Conservation (phyloP, 2,113 vertebrate genomes). For the Psilopogon haemacephalus region DNA sequence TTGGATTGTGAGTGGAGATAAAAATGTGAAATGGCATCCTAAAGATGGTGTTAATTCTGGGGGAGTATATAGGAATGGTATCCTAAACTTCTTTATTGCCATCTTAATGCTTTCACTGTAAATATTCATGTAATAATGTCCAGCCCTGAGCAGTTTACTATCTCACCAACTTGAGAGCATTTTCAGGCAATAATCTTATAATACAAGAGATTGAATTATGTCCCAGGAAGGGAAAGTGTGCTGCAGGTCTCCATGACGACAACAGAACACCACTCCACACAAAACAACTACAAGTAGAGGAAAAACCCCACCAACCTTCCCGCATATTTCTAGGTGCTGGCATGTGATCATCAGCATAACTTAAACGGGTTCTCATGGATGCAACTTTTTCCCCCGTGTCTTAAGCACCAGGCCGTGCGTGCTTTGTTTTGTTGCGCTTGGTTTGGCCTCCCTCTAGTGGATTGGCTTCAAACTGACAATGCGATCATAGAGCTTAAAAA, state of each 20-base stretch:
- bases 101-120: neutral
- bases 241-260: neutral
- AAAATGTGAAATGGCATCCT: neutral
- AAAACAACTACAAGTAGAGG: neutral
- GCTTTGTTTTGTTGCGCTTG: neutral
- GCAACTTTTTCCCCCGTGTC: neutral
- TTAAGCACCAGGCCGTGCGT: neutral
- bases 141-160: neutral
- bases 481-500: neutral
- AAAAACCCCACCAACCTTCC: neutral
- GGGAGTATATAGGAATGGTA: neutral
- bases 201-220: neutral
- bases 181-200: neutral
- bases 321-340: neutral
- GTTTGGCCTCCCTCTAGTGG: constrained; percentile 21
- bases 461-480: neutral
- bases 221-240: neutral
- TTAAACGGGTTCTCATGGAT: neutral
- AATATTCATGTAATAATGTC: neutral
- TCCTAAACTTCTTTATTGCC: neutral
- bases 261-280: neutral
- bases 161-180: neutral
- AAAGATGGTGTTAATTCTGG: neutral
- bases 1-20: neutral
- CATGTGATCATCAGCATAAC: neutral